These are phyloP conservation scores for Lepus americanus DNA, from an alignment of 2,113 vertebrate genomes.

Conservation along the genomic window DNA sequence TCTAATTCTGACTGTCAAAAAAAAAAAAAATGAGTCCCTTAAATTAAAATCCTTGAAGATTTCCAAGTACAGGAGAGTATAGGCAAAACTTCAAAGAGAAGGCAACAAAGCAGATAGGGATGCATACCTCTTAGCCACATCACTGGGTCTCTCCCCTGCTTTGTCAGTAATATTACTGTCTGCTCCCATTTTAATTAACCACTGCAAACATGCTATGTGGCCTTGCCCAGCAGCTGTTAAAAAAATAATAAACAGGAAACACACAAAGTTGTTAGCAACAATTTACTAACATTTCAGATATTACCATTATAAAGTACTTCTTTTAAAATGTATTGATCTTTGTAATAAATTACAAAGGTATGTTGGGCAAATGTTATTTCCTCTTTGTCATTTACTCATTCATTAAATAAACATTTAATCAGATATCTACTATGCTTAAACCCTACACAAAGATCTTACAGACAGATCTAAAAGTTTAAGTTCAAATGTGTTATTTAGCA, in stretches of 20 bases:
- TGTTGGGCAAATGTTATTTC: not conserved
- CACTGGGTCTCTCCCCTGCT: conserved; percentile 88
- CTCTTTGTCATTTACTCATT: conserved; percentile 51
- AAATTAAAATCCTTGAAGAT: conserved; percentile 48
- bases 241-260: not conserved
- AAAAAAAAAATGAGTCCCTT: not conserved
- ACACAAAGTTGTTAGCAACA: not conserved
- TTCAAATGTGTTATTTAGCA: conserved; percentile 34
- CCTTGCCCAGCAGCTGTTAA: conserved; percentile 89
- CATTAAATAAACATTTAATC: conserved; percentile 36
- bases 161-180: conserved; percentile 87
- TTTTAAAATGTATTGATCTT: not conserved
- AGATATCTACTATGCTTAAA: not conserved
- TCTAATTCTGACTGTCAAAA: too few relatives aligned
- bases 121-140: conserved; percentile 90
- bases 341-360: conserved; percentile 23
- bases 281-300: conserved; percentile 32
- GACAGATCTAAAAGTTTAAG: conserved; percentile 28
- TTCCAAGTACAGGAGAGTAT: not conserved
- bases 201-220: conserved; percentile 89
- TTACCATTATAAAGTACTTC: not conserved
- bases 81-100: conserved; percentile 54
- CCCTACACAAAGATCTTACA: not conserved
- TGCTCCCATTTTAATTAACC: conserved; percentile 90
- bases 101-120: conserved; percentile 5